Evolutionary conservation across 2,113 vertebrate genomes (phyloP).

Genomic region (Arvicanthis niloticus): DNA sequence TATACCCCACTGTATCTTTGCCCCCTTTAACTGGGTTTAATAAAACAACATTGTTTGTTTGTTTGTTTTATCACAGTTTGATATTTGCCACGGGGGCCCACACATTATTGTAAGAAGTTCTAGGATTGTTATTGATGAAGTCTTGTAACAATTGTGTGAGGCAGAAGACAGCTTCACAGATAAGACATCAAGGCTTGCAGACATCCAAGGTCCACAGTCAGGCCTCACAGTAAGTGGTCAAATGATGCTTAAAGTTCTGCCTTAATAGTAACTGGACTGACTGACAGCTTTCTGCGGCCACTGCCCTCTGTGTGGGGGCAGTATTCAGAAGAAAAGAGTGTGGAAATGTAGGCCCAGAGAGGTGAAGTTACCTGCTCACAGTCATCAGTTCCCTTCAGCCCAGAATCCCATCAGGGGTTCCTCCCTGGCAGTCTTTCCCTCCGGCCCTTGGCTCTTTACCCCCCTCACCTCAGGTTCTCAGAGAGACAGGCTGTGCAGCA

Average conservation of each 20-base stretch:
- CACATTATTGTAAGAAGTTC: not conserved
- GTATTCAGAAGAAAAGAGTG: not conserved
- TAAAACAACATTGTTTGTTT: not conserved
- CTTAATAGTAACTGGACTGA: not conserved
- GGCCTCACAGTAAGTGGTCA: not conserved
- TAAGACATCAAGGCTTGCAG: not conserved
- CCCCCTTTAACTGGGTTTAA: not conserved
- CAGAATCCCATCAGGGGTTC: not conserved
- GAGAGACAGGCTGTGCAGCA: conserved; percentile 87
- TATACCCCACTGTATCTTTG: not conserved
- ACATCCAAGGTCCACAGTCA: not conserved
- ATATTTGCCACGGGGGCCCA: not conserved
- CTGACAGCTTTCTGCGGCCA: not conserved
- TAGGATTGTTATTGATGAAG: not conserved
- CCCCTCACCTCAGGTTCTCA: conserved; percentile 88
- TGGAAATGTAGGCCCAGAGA: conserved; percentile 12
- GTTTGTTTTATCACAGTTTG: not conserved
- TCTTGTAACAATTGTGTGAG: not conserved
- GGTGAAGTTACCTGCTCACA: not conserved
- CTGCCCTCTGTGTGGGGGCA: not conserved
- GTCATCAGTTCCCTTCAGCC: not conserved
- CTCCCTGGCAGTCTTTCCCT: not conserved
- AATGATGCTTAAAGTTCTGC: not conserved
- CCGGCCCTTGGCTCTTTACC: not conserved
- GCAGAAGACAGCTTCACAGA: not conserved